Base-by-base conservation (phyloP, 2,113 vertebrate species). In the Neodon shergylaensis region DNA sequence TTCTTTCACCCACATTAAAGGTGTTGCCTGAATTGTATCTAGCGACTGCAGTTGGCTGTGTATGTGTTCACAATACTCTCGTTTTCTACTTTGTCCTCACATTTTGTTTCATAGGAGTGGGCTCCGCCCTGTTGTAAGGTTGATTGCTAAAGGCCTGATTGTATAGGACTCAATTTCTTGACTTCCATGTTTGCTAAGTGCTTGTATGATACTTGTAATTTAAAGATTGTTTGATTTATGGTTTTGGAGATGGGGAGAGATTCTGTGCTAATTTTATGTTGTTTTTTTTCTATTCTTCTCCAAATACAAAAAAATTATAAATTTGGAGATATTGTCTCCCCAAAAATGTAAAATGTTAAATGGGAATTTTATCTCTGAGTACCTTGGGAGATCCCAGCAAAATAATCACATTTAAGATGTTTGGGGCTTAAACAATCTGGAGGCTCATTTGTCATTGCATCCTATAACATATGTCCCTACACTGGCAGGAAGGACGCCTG, bases 311-410 rank as follows among this genome's bases (percentile, higher is more conserved):
- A 85, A 91, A 91, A 88, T 93, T 54, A 85, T 81, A 85, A 93
- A 93, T 66, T 93, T 77, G 39, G 19, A 61, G 17, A 79, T 95
- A 92, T 76, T 36, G n/a, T 54, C 52, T 52, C 39, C n/a, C 31
- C 79, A 92, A 95, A 97, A 87, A 90, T 81, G 14, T 63, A 83
- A 28, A 63, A 83, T 61, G 7, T 83, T 83, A 83, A 61, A 28
- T 28, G 96, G 70, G 96, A 79, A 92, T 92, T 95, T 66, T 86
- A 84, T 96, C 97, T 97, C 91, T 94, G 93, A 97, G 87, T 95
- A 89, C 96, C 93, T 47, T 96, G 86, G 26, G 44, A 58, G 52
- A 61, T 96, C 96, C 44, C 72, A 79, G 93, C 78, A n/a, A 89
- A 95, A 95, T 93, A 76, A 2, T 72, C 66, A 0, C 76, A 49